Base-by-base conservation (phyloP, 2,888 invertebrate genomes). In the Cantharis nigra region DNA sequence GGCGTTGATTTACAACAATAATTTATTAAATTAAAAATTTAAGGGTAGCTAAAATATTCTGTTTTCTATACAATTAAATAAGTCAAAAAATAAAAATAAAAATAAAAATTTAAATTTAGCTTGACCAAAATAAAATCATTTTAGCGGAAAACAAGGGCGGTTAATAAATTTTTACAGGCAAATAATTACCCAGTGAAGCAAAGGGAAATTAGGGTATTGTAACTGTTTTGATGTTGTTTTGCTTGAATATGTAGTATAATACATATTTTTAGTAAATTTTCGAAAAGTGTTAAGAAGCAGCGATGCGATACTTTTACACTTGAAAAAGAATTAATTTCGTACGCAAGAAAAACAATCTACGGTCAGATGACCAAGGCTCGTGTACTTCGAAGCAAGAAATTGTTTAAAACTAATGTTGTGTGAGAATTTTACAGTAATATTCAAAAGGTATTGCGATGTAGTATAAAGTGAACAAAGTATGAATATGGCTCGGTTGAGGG, bases 341-440 rank as follows among this genome's bases (percentile, higher is more conserved):
- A 78, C 73, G 70, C 73, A 76, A 73, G 63, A 64, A 69, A 63
- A 49, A 64, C 71, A n/a, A 16, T 16, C 62, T 30, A 77, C 77
- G 79, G 79, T 79, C 79, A 79, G 63, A 30, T 72, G 77, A 67
- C 28, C 74, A 70, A 69, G 72, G 74, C 72, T 71, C 77, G 77
- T 77, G 79, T 77, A 77, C 77, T 74, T 76, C 71, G 74, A 75
- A 77, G 72, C 77, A 79, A 79, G 74, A 77, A 79, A 79, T 79
- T 77, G 74, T 77, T 77, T 77, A 75, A 77, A 79, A 79, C 70
- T 69, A 78, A 71, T 67, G 76, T 71, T 72, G 64, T 74, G 78
- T 73, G 76, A 73, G 78, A 78, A 67, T 76, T 76, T 78, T 78
- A 78, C 67, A 73, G 74, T 78, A 75, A 78, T 78, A 71, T 78